phyloP scores from a whole-genome alignment of 2,888 invertebrate species.

The Habrosyne pyritoides region DNA sequence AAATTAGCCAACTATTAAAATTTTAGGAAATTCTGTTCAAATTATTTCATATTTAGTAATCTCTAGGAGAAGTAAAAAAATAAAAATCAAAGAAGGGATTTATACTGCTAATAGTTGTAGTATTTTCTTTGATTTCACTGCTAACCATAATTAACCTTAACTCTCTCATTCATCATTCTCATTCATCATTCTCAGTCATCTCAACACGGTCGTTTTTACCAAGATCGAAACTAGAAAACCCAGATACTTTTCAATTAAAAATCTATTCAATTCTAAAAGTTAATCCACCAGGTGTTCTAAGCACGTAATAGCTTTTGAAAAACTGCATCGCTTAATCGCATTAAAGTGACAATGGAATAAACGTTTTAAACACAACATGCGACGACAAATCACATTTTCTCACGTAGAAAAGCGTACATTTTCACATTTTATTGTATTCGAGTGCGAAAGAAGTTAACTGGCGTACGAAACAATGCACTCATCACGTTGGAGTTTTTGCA shows the following conservation, averaged over 20 bases:
- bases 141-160: no score
- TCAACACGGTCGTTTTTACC: no score
- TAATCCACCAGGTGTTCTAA: not conserved
- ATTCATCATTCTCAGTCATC: no score
- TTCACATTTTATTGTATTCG: constrained; percentile 22
- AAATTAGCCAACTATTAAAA: no score
- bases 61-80: no score
- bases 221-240: no score
- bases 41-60: no score
- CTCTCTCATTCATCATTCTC: no score
- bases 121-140: no score
- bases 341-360: constrained; percentile 4
- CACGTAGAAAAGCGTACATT: constrained; percentile 28
- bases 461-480: constrained; percentile 46
- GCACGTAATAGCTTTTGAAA: constrained; percentile 2
- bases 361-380: constrained; percentile 10
- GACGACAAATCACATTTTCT: constrained; percentile 31
- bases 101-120: no score
- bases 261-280: not conserved
- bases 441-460: constrained; percentile 34
- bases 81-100: not conserved
- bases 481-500: constrained; percentile 46
- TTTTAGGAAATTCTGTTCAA: no score
- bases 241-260: not conserved
- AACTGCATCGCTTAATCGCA: not conserved